Base-by-base conservation (phyloP, 1,140 invertebrate species). In the Musca vetustissima region DNA sequence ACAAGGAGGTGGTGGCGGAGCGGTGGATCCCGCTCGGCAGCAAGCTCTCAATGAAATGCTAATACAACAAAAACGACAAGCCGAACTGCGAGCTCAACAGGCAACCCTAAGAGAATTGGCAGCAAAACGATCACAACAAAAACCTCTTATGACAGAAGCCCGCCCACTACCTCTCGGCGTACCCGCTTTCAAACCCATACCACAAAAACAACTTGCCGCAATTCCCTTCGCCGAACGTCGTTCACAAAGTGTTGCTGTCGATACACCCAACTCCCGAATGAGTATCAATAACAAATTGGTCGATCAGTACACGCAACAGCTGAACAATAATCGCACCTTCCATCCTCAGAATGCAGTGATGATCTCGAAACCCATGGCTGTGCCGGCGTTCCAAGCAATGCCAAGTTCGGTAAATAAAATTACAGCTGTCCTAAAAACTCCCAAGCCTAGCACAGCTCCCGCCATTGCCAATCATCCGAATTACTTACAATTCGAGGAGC, bases 121-220 rank as follows among this genome's bases (percentile, higher is more conserved):
- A 6, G 32, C 19, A 8, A 24, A 68, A 48, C 48, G 43, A 25
- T 11, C 69, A 9, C 48, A 71, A 21, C 74, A 73, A 14, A 66
- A 67, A 13, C 70, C 76, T 19, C 72, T 82, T 8, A 77, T 86
- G 57, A 85, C 85, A 19, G 80, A 86, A 73, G 85, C 85, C 0
- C 84, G 86, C 57, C 85, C 85, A 0, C 73, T 86, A 70, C 83
- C 85, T 0, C 77, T 86, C 80, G 85, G 85, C 53, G 83, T 93
- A 7, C 92, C 92, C 21, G 88, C 91, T 0, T 93, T 93, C 75
- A 90, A 88, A 73, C 92, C 92, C 0, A 86, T 93, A 68, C 90
- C 91, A 48, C 85, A 88, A 1, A 89, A 89, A 65, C 81, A 50
- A 14, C 21, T 66, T n/a, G 28, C 61, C 0, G 21, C 17, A 4